Conservation (phyloP, 2,113 vertebrate species). For the Anhinga rufa region DNA sequence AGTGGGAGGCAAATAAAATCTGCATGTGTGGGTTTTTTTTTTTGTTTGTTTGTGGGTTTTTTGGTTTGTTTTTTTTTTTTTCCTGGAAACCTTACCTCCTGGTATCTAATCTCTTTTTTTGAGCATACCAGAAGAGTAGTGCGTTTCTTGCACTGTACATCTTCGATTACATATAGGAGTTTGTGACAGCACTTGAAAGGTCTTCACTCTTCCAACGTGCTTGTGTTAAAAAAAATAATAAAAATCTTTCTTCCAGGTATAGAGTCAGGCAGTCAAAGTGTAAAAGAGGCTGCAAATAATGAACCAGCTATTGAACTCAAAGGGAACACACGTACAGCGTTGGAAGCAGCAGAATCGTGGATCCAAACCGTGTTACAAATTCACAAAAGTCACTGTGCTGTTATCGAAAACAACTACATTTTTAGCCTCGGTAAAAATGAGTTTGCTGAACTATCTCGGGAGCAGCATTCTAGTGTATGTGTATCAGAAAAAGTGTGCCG, state of each 20-base stretch:
- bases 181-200: background rate
- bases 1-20: background rate
- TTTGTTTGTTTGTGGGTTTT: background rate
- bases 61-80: background rate
- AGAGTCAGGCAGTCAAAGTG: background rate
- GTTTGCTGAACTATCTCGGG: slow-evolving; percentile 51
- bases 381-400: fast-evolving
- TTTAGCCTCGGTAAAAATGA: slow-evolving; percentile 69
- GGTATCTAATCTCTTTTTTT: background rate
- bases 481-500: slow-evolving; percentile 62
- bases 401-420: slow-evolving; percentile 78
- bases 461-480: background rate
- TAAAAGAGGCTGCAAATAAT: background rate
- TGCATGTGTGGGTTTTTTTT: background rate
- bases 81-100: background rate
- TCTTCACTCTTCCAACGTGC: background rate
- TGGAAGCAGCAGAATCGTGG: slow-evolving; percentile 74
- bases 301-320: slow-evolving; percentile 60
- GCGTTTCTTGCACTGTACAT: background rate
- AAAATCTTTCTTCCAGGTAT: background rate
- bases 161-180: background rate
- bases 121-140: background rate
- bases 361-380: background rate
- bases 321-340: background rate
- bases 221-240: background rate